These are phyloP conservation scores for Palythoa caribaeorum DNA, from an alignment of 92 coral and sea anemone species.

Conservation along the genomic window DNA sequence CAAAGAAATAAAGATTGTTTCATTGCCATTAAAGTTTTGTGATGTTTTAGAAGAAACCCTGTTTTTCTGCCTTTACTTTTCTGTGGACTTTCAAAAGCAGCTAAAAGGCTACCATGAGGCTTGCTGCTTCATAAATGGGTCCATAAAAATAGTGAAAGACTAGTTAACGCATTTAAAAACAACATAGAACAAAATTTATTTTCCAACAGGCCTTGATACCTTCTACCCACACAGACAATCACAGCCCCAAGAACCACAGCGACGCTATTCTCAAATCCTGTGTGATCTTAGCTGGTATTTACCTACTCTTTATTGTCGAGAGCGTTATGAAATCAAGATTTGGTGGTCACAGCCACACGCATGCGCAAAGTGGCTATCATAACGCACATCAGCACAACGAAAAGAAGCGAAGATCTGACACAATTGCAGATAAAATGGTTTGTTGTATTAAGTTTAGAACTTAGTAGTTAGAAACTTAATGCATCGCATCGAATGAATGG, in stretches of 20 bases:
- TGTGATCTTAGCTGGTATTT: constrained; percentile 88
- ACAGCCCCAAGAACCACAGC: constrained; percentile 32
- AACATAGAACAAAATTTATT: background rate
- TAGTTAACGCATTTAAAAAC: no score
- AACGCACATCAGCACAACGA: constrained; percentile 17
- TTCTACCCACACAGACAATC: background rate
- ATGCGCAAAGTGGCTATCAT: constrained; percentile 27
- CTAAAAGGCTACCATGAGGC: no score
- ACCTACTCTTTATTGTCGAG: constrained; percentile 86
- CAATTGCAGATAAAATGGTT: constrained; percentile 18
- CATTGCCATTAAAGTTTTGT: no score
- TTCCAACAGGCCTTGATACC: constrained; percentile 20
- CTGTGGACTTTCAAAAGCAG: no score
- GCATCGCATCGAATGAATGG: no score
- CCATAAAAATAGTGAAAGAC: no score
- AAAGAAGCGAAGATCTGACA: background rate
- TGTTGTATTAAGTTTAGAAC: background rate
- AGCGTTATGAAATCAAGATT: constrained; percentile 70
- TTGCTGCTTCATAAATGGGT: no score
- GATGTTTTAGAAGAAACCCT: no score
- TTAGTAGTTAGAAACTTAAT: background rate
- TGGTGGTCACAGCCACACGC: constrained; percentile 18
- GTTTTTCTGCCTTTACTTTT: no score
- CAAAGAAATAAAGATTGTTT: no score
- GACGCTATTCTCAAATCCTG: constrained; percentile 79